These are phyloP conservation scores for Limenitis camilla DNA, from an alignment of 2,888 invertebrate genomes.

Conservation along the genomic window DNA sequence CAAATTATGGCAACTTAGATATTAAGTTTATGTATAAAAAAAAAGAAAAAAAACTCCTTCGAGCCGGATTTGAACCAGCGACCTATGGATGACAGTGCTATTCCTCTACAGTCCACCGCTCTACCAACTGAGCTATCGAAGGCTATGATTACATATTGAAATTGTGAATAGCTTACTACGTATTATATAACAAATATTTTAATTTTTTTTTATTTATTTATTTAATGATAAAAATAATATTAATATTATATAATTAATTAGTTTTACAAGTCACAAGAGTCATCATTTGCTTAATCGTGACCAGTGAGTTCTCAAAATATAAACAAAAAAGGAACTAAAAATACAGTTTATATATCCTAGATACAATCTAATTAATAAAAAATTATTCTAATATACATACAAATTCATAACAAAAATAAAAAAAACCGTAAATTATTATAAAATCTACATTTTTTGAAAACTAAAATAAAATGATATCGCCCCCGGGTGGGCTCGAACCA, in stretches of 20 bases:
- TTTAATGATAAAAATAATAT: too few species aligned
- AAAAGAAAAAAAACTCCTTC: conserved; percentile 43
- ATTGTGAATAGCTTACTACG: background rate
- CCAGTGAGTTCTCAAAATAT: too few species aligned
- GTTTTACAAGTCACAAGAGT: too few species aligned
- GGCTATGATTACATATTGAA: conserved; percentile 15
- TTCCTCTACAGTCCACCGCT: conserved; percentile 59
- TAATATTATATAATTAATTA: too few species aligned
- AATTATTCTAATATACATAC: too few species aligned
- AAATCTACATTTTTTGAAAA: background rate
- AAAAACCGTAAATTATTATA: conserved; percentile 9
- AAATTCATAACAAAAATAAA: background rate
- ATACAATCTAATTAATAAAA: too few species aligned
- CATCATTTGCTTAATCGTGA: too few species aligned
- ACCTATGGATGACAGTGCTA: conserved; percentile 65
- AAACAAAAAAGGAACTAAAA: too few species aligned
- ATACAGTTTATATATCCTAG: too few species aligned
- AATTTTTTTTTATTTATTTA: background rate
- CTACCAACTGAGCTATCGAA: conserved; percentile 67
- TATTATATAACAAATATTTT: background rate
- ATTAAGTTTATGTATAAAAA: background rate
- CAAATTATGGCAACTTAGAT: too few species aligned
- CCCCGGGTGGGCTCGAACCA: conserved; percentile 98
- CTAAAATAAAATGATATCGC: conserved; percentile 71
- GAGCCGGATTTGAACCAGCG: conserved; percentile 74